Evolutionary conservation across 2,888 invertebrate genomes (phyloP), one percentile per base, ranked within the genome.

Genomic region (Acanthosepion esculentum): DNA sequence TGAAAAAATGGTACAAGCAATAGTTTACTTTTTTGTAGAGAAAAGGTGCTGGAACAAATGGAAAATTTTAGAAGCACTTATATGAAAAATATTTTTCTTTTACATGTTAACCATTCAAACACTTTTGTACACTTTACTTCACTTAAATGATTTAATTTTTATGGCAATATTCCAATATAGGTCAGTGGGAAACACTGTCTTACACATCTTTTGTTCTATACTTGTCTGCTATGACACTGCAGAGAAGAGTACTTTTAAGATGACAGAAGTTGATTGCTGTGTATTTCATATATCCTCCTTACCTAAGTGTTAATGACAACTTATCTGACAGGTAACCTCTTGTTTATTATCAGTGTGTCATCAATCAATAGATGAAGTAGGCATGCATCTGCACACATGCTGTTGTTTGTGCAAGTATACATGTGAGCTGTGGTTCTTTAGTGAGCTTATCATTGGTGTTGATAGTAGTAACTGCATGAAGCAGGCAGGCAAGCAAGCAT

Each of bases 231-330:
- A 33, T 78, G n/a, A n/a, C 78, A 78, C 78, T n/a, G n/a, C n/a
- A 78, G n/a, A 78, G 78, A 78, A 10, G n/a, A 78, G 78, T 78
- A 78, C 78, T 33, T 78, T n/a, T 78, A 33, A 78, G n/a, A 33
- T n/a, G n/a, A 78, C 78, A 78, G 78, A 78, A 78, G 78, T 78
- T 78, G n/a, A 78, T 78, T 78, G 78, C 78, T 33, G 10, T 78
- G n/a, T 33, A 78, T n/a, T 78, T 78, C 78, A 78, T 78, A 78
- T 78, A 78, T 78, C 78, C n/a, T 78, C 78, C 15, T 78, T 33
- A n/a, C 78, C 78, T 78, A n/a, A n/a, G n/a, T 78, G 33, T 78
- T n/a, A 78, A n/a, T 78, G n/a, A 78, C 78, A 78, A 78, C 78
- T 78, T 78, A 78, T 78, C 59, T 23, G 23, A 59, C 59, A 59